phyloP scores from a whole-genome alignment of 2,888 invertebrate genomes.

The Archips crataeganus region DNA sequence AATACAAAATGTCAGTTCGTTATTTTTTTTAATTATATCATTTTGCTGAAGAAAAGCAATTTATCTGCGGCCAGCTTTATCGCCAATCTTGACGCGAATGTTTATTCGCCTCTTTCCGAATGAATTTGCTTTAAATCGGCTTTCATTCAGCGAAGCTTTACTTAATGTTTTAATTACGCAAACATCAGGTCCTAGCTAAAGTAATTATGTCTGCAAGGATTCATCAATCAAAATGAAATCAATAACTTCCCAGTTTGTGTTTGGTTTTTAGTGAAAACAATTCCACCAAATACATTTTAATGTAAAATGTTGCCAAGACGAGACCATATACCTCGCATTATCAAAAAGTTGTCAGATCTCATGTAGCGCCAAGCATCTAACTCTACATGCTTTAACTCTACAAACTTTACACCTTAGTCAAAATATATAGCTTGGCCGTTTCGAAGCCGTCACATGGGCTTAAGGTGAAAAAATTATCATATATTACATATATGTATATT shows the following conservation, averaged over 20 bases:
- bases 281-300: no score
- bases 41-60: slow-evolving; percentile 35
- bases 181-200: slow-evolving; percentile 29
- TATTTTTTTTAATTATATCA: slow-evolving; percentile 28
- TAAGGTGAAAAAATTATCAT: no score
- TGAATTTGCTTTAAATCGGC: slow-evolving; percentile 36
- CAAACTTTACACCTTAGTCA: no score
- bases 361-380: no score
- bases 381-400: no score
- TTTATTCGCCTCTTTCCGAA: slow-evolving; percentile 34
- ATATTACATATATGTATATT: no score
- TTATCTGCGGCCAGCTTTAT: slow-evolving; percentile 37
- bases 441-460: no score
- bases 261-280: not conserved
- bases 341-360: no score
- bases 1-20: slow-evolving; percentile 15
- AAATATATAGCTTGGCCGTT: no score
- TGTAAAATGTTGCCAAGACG: no score
- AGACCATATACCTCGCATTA: no score
- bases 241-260: not conserved
- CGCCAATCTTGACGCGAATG: slow-evolving; percentile 25
- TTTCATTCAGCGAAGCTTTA: slow-evolving; percentile 33
- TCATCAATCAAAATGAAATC: slow-evolving; percentile 25
- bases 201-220: slow-evolving; percentile 26
- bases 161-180: slow-evolving; percentile 37